phyloP scores from a whole-genome alignment of 2,113 vertebrate species.

The Orycteropus afer region DNA sequence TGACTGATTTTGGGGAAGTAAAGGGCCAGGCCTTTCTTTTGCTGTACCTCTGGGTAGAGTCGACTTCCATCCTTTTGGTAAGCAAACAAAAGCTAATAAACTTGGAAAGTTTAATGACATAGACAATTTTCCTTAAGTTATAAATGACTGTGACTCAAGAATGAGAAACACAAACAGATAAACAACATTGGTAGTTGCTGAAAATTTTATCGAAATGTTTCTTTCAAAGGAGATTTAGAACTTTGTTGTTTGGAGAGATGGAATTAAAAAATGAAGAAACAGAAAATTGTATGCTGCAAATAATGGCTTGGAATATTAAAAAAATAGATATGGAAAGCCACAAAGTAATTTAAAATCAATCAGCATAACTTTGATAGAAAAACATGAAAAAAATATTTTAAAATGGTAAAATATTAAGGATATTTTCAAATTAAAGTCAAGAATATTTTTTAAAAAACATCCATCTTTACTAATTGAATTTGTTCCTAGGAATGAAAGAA shows the following conservation, averaged over 20 bases:
- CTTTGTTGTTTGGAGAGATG: background rate
- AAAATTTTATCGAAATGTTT: background rate
- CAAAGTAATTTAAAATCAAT: background rate
- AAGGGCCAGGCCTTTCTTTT: background rate
- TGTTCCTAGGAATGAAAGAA: background rate
- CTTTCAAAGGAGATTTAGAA: background rate
- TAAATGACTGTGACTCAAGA: background rate
- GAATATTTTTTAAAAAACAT: background rate
- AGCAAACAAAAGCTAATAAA: background rate
- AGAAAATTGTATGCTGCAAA: background rate
- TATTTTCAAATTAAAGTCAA: slow-evolving; percentile 16
- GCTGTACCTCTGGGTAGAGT: background rate
- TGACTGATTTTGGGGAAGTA: background rate
- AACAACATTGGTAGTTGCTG: background rate
- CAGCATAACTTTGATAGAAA: background rate
- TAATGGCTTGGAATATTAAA: background rate
- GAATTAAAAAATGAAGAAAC: background rate
- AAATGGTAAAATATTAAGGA: background rate
- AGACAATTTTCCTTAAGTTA: background rate
- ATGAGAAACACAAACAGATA: background rate
- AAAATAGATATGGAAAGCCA: background rate
- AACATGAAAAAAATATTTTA: background rate
- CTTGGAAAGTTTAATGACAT: slow-evolving; percentile 1
- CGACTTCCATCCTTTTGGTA: background rate
- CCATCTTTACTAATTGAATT: background rate